Conservation (phyloP, 2,888 invertebrate species). For the Tenthredo scrophulariae region DNA sequence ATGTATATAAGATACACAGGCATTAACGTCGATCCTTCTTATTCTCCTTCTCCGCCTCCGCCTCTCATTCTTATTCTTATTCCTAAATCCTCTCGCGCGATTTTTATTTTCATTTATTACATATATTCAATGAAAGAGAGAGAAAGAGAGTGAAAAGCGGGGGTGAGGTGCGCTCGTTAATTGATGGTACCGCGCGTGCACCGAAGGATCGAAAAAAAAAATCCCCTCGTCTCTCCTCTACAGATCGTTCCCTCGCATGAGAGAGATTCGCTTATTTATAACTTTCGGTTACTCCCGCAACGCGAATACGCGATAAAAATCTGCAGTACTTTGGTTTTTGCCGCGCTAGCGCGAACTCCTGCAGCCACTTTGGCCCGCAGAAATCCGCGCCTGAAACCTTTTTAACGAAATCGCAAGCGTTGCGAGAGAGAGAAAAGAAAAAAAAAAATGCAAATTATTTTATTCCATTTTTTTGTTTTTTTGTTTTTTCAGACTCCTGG, state of each 20-base stretch:
- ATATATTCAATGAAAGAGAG: conserved; percentile 73
- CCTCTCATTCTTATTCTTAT: conserved; percentile 55
- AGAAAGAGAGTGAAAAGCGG: not conserved
- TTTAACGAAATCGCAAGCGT: not conserved
- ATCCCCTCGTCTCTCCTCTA: conserved; percentile 34
- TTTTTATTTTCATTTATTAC: conserved; percentile 59
- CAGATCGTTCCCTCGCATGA: conserved; percentile 22
- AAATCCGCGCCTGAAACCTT: not conserved
- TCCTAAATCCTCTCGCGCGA: conserved; percentile 51
- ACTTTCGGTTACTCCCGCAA: not conserved
- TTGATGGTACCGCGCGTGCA: conserved; percentile 73
- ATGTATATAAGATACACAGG: conserved; percentile 53
- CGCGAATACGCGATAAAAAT: conserved; percentile 24
- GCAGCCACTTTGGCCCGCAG: not conserved
- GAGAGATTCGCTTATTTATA: conserved; percentile 72
- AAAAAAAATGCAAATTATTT: not conserved
- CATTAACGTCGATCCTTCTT: conserved; percentile 55
- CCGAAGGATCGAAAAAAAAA: not conserved
- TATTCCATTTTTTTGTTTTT: conserved; percentile 47
- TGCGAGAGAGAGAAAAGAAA: not conserved
- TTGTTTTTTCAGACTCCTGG: conserved; percentile 84
- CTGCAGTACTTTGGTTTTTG: not conserved
- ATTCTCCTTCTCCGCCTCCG: conserved; percentile 56
- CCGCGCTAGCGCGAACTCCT: not conserved
- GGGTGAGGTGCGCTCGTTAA: conserved; percentile 76